Evolutionary conservation across 2,113 vertebrate species (phyloP), one percentile per base, ranked within the genome.

Genomic region (Lepus americanus): DNA sequence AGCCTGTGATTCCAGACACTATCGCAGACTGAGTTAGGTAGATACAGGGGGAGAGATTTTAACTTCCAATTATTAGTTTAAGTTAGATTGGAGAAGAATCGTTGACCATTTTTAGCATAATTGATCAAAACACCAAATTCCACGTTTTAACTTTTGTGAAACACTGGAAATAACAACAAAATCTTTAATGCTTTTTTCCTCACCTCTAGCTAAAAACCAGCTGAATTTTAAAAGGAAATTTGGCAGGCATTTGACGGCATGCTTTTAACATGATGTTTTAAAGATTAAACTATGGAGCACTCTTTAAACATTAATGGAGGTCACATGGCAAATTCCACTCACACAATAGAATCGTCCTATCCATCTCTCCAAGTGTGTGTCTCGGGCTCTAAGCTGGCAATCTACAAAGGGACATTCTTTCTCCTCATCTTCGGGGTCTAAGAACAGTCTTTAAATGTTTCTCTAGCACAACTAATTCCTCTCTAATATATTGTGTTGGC

Each of bases 191-290:
- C 25, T 69, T 82, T 83, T 84, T 39, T 0, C 80, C 79, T 80
- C 82, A 94, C 78, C 59, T 96, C 20, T 86, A 85, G 69, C 85
- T 96, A 88, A 96, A 97, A 90, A 70, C 44, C 33, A 96, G 84
- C 78, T 96, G 90, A 96, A 93, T 96, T 95, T 93, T 96, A 96
- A 95, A 97, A 90, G 82, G 44, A 79, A 95, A 96, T 89, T 96
- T 95, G 95, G 90, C 95, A 96, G 64, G 90, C 59, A n/a, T 27
- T 94, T 89, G 95, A 95, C 0, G 23, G 92, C 90, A 96, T 82
- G 90, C 90, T 95, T 95, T 97, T 94, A 95, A 78, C 63, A 83
- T 94, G 95, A 82, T 92, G 87, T 94, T 96, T 97, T 94, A 94
- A 96, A 93, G 92, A 96, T 87, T 93, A 95, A 97, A 91, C 70